phyloP scores from a whole-genome alignment of 2,888 invertebrate species.

The Hydraecia micacea region DNA sequence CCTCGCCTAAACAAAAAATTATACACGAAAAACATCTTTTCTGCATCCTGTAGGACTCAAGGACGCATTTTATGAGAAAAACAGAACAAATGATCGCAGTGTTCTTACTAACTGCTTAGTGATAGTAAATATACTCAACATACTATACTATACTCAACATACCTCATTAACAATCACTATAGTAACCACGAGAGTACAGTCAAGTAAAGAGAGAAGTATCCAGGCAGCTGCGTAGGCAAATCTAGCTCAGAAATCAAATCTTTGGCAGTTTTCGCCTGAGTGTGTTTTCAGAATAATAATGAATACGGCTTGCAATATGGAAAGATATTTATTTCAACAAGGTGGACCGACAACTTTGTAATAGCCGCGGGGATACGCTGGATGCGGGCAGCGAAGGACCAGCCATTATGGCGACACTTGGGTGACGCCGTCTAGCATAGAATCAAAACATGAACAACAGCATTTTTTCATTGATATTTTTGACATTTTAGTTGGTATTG shows the following conservation, averaged over 20 bases:
- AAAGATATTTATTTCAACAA: neutral
- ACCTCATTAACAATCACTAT: conserved; percentile 24
- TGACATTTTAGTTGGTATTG: neutral
- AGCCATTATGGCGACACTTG: neutral
- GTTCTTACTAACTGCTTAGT: conserved; percentile 27
- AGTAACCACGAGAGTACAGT: conserved; percentile 26
- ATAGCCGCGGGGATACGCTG: too few relatives aligned
- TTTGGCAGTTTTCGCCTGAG: neutral
- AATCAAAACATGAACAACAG: neutral
- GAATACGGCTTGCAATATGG: neutral
- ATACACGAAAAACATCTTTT: neutral
- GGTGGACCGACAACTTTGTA: neutral
- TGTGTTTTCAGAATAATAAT: neutral
- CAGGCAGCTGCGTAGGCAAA: neutral
- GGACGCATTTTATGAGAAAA: neutral
- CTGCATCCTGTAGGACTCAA: neutral
- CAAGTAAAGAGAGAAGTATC: neutral
- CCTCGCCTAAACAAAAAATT: too few relatives aligned
- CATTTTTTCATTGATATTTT: neutral
- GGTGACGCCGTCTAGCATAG: neutral
- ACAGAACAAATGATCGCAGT: neutral
- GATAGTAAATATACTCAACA: conserved; percentile 52
- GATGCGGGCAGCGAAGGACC: too few relatives aligned
- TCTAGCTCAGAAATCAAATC: neutral
- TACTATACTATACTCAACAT: conserved; percentile 48